Evolutionary conservation across 2,797 vertebrate species (phyloP).

Genomic region (Macropus fuliginosus): DNA sequence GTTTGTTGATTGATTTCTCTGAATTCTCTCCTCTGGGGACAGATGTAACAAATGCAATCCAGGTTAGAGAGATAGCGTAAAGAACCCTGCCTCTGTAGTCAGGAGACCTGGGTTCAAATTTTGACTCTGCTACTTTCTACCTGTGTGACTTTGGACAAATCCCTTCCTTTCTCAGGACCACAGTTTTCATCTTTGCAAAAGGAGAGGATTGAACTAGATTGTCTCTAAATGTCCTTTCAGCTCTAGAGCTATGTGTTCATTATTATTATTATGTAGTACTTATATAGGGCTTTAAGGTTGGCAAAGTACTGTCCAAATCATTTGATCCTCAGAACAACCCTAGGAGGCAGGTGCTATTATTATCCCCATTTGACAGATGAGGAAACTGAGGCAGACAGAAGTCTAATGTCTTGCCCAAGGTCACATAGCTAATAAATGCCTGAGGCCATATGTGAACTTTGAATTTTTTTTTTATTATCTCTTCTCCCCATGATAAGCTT

Average conservation of each 20-base stretch:
- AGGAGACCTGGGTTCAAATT: not conserved
- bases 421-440: not conserved
- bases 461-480: not conserved
- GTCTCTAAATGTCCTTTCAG: not conserved
- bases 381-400: not conserved
- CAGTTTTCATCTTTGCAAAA: not conserved
- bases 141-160: not conserved
- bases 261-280: not conserved
- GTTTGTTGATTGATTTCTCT: not conserved
- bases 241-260: not conserved
- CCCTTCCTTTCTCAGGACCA: not conserved
- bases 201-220: not conserved
- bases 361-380: not conserved
- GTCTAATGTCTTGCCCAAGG: not conserved
- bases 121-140: not conserved
- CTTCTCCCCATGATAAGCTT: not conserved
- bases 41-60: not conserved
- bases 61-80: not conserved
- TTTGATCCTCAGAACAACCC: not conserved
- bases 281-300: not conserved
- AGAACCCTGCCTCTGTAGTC: not conserved
- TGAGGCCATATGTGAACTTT: not conserved
- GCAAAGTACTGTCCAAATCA: not conserved
- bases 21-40: not conserved
- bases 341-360: not conserved